These are phyloP conservation scores for Caenorhabditis parvicauda DNA, from an alignment of 2,888 invertebrate species.

Conservation along the genomic window DNA sequence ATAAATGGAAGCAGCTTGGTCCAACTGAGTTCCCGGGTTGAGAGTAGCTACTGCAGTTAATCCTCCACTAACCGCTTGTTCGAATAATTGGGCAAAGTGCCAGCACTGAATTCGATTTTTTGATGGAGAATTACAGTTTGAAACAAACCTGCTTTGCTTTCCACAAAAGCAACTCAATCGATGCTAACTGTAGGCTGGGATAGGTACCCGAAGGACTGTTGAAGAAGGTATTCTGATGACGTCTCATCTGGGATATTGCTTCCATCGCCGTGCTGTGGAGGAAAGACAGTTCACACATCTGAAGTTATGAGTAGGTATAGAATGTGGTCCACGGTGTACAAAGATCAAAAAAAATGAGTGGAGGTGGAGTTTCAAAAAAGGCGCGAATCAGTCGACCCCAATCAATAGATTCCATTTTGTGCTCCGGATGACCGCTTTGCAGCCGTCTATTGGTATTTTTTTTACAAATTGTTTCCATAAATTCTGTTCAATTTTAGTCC, in stretches of 20 bases:
- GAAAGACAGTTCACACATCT: slow-evolving; percentile 24
- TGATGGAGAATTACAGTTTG: neutral
- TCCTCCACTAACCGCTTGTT: slow-evolving; percentile 87
- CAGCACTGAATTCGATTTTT: slow-evolving; percentile 62
- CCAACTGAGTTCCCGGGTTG: slow-evolving; percentile 94
- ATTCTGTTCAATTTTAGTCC: neutral
- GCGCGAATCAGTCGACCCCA: too few species aligned
- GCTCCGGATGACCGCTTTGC: too few species aligned
- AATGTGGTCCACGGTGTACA: too few species aligned
- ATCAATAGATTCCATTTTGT: too few species aligned
- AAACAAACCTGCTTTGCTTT: slow-evolving; percentile 51
- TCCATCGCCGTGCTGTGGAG: slow-evolving; percentile 84
- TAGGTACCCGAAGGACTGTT: slow-evolving; percentile 73
- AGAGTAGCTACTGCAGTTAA: slow-evolving; percentile 90
- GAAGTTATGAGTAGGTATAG: too few species aligned
- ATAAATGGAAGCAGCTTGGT: slow-evolving; percentile 79
- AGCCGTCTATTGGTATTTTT: too few species aligned
- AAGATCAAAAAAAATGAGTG: neutral
- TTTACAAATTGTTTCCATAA: too few species aligned
- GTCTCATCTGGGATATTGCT: slow-evolving; percentile 88
- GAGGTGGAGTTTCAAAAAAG: too few species aligned
- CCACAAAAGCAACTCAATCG: slow-evolving; percentile 72
- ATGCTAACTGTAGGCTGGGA: slow-evolving; percentile 70
- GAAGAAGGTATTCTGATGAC: slow-evolving; percentile 74
- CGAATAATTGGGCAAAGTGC: slow-evolving; percentile 88